Evolutionary conservation across 2,888 invertebrate species (phyloP).

Genomic region (Limnephilus lunatus): DNA sequence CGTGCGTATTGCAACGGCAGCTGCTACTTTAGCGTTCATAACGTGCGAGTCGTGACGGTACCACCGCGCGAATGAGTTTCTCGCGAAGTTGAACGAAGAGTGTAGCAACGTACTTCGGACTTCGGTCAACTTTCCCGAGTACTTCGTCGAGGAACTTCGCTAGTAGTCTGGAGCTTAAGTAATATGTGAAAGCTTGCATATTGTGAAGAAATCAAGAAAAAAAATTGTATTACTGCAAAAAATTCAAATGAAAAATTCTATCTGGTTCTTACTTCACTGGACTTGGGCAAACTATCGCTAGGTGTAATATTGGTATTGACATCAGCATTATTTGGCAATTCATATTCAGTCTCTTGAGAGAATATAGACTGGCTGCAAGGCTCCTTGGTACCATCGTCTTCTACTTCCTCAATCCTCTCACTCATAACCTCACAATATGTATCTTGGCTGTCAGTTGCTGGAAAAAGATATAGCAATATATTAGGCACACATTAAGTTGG

Average conservation of each 20-base stretch:
- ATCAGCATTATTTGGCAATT: background rate
- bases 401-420: background rate
- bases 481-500: background rate
- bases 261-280: constrained; percentile 42
- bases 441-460: constrained; percentile 56
- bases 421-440: constrained; percentile 58
- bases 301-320: constrained; percentile 6
- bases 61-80: no score
- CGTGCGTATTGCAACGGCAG: no score
- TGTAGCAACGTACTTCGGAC: no score
- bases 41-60: no score
- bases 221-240: background rate
- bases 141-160: no score
- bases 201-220: background rate
- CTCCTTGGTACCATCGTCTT: background rate
- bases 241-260: background rate
- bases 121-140: no score
- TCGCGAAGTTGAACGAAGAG: no score
- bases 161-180: no score
- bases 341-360: constrained; percentile 59
- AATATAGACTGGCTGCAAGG: constrained; percentile 53
- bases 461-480: constrained; percentile 21
- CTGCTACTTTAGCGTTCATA: no score
- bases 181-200: background rate
- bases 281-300: constrained; percentile 36